These are phyloP conservation scores for Bubo blakistoni DNA, from an alignment of 2,113 vertebrate species.

Conservation along the genomic window DNA sequence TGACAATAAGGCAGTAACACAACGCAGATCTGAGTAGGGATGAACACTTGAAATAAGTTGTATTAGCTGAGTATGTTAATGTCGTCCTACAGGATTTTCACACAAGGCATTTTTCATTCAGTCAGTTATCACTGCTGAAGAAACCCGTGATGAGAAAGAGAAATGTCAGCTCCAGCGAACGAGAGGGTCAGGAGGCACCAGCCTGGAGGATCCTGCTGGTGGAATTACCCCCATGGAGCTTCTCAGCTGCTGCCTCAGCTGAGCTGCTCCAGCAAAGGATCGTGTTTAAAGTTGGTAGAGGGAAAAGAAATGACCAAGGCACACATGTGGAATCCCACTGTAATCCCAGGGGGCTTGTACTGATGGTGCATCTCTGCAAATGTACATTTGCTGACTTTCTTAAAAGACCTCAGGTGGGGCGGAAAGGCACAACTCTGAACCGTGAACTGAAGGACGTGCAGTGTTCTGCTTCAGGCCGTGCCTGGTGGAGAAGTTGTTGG, in stretches of 20 bases:
- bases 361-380: neutral
- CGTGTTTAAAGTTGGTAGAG: neutral
- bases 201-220: neutral
- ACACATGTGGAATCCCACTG: neutral
- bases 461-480: neutral
- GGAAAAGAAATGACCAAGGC: neutral
- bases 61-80: too few relatives aligned
- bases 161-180: rapidly evolving
- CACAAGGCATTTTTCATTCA: neutral
- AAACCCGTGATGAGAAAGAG: neutral
- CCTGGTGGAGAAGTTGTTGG: neutral
- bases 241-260: neutral
- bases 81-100: neutral
- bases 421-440: rapidly evolving
- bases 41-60: neutral
- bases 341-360: too few relatives aligned
- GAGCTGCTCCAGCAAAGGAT: neutral
- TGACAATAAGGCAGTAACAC: neutral
- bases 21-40: neutral
- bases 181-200: neutral
- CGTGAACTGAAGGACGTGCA: rapidly evolving
- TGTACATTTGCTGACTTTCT: rapidly evolving
- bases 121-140: neutral
- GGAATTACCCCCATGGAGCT: too few relatives aligned
- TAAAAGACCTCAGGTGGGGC: rapidly evolving